A percentile compares a stretch with the other conserved stretches of the same genome.
These are phyloP conservation scores for Hemaris fuciformis DNA, from an alignment of 2,888 invertebrate species.

Conservation along the genomic window DNA sequence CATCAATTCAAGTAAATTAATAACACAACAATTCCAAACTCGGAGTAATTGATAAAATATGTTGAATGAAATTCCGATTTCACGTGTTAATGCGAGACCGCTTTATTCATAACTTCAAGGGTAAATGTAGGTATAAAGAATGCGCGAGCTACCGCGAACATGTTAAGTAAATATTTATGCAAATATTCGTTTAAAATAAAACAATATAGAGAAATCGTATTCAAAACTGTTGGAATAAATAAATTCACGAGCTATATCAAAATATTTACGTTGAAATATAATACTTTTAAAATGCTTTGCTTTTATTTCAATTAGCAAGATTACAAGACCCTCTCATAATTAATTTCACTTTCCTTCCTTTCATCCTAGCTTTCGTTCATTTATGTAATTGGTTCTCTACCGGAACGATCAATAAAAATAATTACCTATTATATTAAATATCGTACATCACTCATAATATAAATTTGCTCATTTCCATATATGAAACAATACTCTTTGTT, in stretches of 20 bases:
- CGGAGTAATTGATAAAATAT: constrained; percentile 1
- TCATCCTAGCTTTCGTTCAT: no score
- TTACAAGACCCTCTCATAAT: no score
- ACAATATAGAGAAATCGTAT: background rate
- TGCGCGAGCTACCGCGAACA: constrained; percentile 8
- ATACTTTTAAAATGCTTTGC: background rate
- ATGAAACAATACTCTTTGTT: no score
- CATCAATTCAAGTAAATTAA: background rate
- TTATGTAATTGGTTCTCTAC: no score
- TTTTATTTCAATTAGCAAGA: no score
- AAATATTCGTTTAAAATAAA: constrained; percentile 19
- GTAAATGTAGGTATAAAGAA: constrained; percentile 12
- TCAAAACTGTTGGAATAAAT: background rate
- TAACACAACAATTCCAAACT: background rate
- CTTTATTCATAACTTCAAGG: constrained; percentile 15
- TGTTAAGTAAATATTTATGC: constrained; percentile 13
- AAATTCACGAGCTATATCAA: background rate
- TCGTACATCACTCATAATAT: no score
- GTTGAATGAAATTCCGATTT: constrained; percentile 9
- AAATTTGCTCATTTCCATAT: no score
- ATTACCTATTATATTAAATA: no score
- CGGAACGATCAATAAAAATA: no score
- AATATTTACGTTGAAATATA: background rate
- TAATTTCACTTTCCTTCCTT: no score
- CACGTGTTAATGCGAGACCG: background rate